Conservation (phyloP, 1,140 invertebrate genomes). For the Hyles euphorbiae region DNA sequence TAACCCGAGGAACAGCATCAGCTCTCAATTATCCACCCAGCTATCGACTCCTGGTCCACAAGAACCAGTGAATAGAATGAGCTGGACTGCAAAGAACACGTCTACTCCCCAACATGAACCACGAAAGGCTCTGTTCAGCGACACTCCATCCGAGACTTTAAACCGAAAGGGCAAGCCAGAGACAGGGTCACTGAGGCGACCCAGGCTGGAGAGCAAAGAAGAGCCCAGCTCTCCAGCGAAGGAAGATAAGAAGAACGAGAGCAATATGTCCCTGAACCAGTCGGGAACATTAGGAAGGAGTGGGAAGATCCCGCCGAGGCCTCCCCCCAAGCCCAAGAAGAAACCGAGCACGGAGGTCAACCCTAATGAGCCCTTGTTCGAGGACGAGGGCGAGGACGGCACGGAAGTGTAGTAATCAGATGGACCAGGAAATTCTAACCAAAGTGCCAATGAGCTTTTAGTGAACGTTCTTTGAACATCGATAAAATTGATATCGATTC, state of each 20-base stretch:
- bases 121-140: slow-evolving; percentile 49
- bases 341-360: slow-evolving; percentile 75
- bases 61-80: slow-evolving; percentile 61
- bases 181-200: slow-evolving; percentile 60
- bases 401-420: slow-evolving; percentile 82
- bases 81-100: slow-evolving; percentile 71
- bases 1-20: slow-evolving; percentile 57
- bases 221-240: slow-evolving; percentile 53
- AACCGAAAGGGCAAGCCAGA: slow-evolving; percentile 64
- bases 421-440: slow-evolving; percentile 19
- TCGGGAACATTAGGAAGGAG: slow-evolving; percentile 64
- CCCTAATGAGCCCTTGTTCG: slow-evolving; percentile 81
- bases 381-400: slow-evolving; percentile 90
- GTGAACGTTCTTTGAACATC: slow-evolving; percentile 27
- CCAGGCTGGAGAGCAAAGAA: slow-evolving; percentile 45
- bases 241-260: slow-evolving; percentile 61
- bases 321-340: slow-evolving; percentile 88
- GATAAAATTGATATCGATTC: background rate
- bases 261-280: slow-evolving; percentile 49
- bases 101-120: slow-evolving; percentile 63
- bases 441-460: slow-evolving; percentile 70
- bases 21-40: slow-evolving; percentile 50
- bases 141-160: slow-evolving; percentile 43
- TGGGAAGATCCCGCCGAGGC: slow-evolving; percentile 86
- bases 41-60: slow-evolving; percentile 60